Conservation (phyloP, 2,113 vertebrate species). For the Oncorhynchus nerka region DNA sequence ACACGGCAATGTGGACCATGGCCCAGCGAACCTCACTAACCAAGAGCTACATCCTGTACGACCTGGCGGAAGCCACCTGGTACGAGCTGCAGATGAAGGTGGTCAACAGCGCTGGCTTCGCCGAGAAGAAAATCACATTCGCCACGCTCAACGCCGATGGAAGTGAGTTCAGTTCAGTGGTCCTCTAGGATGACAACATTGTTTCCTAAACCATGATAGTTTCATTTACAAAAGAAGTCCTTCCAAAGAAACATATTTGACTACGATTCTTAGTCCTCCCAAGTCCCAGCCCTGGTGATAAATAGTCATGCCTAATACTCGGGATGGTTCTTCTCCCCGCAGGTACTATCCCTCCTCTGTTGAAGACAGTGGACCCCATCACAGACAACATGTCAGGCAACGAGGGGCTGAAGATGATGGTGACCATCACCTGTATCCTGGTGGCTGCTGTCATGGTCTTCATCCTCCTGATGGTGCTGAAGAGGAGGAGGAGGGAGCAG, state of each 20-base stretch:
- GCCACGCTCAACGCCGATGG: conserved; percentile 92
- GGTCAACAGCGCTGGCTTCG: conserved; percentile 95
- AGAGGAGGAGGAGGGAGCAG: conserved; percentile 92
- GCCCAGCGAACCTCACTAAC: conserved; percentile 92
- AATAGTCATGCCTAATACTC: too few relatives aligned
- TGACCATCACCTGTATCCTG: conserved; percentile 93
- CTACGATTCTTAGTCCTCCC: too few relatives aligned
- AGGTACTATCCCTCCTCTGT: conserved; percentile 96
- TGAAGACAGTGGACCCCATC: conserved; percentile 89
- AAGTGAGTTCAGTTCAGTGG: conserved; percentile 79
- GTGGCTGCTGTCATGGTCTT: conserved; percentile 89
- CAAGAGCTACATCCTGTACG: conserved; percentile 93
- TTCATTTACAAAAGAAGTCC: too few relatives aligned
- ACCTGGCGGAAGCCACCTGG: conserved; percentile 95
- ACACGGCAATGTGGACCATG: conserved; percentile 88
- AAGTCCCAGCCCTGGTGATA: too few relatives aligned
- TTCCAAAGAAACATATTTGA: too few relatives aligned
- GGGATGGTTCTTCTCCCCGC: conserved; percentile 27
- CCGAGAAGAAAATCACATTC: conserved; percentile 92
- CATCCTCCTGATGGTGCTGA: conserved; percentile 87
- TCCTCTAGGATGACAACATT: too few relatives aligned
- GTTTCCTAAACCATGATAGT: too few relatives aligned
- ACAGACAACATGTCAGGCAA: conserved; percentile 91
- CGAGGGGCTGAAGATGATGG: conserved; percentile 95
- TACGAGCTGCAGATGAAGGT: conserved; percentile 96